A percentile compares a stretch with the other conserved stretches of the same genome.
phyloP scores from a whole-genome alignment of 2,797 vertebrate species.

The Eutrigla gurnardus region DNA sequence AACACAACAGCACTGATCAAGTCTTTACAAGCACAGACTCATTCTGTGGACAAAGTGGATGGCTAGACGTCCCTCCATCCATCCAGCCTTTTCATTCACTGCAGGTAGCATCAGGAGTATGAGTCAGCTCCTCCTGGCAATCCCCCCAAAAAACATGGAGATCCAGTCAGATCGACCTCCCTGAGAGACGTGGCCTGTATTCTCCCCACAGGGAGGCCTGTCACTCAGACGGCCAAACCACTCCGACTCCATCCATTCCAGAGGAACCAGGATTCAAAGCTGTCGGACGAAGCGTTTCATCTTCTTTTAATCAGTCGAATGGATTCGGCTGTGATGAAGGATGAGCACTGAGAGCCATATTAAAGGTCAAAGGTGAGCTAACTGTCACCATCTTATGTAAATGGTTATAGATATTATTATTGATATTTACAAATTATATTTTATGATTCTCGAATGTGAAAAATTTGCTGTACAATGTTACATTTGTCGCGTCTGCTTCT shows the following conservation, averaged over 20 bases:
- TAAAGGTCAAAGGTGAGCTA: too few species aligned
- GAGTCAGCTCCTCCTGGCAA: neutral
- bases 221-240: neutral
- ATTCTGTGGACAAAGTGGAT: neutral
- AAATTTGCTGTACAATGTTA: too few species aligned
- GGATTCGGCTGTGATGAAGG: neutral
- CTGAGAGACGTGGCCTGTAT: neutral
- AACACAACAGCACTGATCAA: neutral
- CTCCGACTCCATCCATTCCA: neutral
- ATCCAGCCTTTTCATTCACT: neutral
- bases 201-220: neutral
- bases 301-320: neutral
- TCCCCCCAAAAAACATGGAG: neutral
- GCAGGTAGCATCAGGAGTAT: neutral
- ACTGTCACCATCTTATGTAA: too few species aligned
- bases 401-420: too few species aligned
- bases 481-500: too few species aligned
- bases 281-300: neutral
- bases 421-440: too few species aligned
- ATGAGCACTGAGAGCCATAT: too few species aligned
- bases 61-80: neutral
- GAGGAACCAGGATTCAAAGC: neutral
- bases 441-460: too few species aligned
- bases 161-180: neutral
- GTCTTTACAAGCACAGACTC: neutral